These are phyloP conservation scores for Mamestra brassicae DNA, from an alignment of 2,888 invertebrate species.

Conservation along the genomic window DNA sequence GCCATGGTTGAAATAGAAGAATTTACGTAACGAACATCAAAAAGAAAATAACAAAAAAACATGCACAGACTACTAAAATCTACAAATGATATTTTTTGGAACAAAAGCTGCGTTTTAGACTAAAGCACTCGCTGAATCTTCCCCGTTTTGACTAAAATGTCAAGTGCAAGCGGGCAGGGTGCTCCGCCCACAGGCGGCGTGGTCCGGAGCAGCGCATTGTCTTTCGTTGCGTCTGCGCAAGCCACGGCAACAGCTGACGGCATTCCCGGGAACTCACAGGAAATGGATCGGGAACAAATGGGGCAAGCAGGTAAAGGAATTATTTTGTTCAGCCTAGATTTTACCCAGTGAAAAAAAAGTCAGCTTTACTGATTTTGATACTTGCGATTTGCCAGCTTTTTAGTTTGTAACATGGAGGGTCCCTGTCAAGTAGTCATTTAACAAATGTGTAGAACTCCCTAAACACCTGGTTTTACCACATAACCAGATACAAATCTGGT, in stretches of 20 bases:
- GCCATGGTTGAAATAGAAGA: neutral
- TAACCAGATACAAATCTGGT: no score
- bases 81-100: neutral
- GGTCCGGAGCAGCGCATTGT: conserved; percentile 82
- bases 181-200: conserved; percentile 75
- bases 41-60: conserved; percentile 40
- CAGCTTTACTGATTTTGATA: neutral
- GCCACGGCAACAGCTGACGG: conserved; percentile 68
- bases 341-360: neutral
- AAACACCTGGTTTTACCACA: no score
- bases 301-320: conserved; percentile 72
- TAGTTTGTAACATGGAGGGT: neutral
- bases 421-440: neutral
- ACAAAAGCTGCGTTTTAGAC: conserved; percentile 19
- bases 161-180: conserved; percentile 71
- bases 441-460: neutral
- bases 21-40: neutral
- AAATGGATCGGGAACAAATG: conserved; percentile 72
- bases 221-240: conserved; percentile 84
- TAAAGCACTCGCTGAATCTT: conserved; percentile 4
- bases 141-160: conserved; percentile 68
- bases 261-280: conserved; percentile 59
- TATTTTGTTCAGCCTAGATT: conserved; percentile 2
- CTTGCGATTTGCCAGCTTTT: neutral
- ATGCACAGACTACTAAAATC: conserved; percentile 51